A percentile compares a stretch with the other conserved stretches of the same genome.
These are phyloP conservation scores for Delichon dasypus DNA, from an alignment of 2,797 vertebrate genomes.

Conservation along the genomic window DNA sequence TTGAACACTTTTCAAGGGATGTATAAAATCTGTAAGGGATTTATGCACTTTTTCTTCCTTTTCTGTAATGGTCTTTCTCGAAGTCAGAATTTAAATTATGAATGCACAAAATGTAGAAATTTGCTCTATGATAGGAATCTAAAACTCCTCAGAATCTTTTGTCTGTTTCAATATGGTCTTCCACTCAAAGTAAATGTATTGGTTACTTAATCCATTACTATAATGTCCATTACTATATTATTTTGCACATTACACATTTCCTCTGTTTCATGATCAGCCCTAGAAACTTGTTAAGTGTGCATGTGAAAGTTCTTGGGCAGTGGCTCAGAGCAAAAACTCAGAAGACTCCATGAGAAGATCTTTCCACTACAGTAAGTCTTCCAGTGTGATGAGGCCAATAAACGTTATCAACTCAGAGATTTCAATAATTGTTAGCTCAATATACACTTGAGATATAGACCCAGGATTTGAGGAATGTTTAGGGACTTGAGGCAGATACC, in stretches of 20 bases:
- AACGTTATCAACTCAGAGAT: neutral
- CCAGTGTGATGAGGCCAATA: neutral
- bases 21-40: neutral
- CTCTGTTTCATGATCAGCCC: neutral
- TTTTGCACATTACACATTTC: neutral
- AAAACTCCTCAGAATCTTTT: neutral
- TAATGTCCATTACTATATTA: neutral
- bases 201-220: neutral
- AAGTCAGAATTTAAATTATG: slow-evolving; percentile 27
- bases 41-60: neutral
- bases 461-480: neutral
- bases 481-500: neutral
- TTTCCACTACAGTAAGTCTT: neutral
- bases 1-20: neutral
- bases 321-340: neutral
- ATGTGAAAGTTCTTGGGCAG: neutral
- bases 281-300: neutral
- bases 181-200: neutral
- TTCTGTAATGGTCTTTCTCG: neutral
- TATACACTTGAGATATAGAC: neutral
- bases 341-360: neutral
- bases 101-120: neutral
- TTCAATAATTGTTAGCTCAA: neutral
- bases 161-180: neutral
- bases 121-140: neutral